Percentiles rank a stretch among this genome's conserved stretches.
These are phyloP conservation scores for Seriola quinqueradiata DNA, from an alignment of 2,113 vertebrate genomes.

Conservation along the genomic window DNA sequence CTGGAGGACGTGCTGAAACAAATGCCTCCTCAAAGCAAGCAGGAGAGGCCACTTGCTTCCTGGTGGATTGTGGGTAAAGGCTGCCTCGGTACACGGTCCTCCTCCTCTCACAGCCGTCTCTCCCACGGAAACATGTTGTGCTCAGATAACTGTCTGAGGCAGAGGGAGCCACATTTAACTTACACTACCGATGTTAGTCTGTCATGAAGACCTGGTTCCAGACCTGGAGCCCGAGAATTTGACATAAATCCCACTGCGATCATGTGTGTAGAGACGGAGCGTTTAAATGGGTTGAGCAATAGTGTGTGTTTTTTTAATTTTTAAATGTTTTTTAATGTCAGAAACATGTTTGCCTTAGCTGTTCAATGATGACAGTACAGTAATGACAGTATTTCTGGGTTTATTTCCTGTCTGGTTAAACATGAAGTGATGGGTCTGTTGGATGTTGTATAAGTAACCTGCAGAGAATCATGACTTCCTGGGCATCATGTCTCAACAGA, in stretches of 20 bases:
- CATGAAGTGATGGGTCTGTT: constrained; percentile 25
- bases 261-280: constrained; percentile 27
- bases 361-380: constrained; percentile 42
- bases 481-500: neutral
- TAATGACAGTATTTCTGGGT: constrained; percentile 26
- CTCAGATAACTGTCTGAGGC: constrained; percentile 35
- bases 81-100: constrained; percentile 8
- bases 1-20: constrained; percentile 31
- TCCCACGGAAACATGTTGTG: constrained; percentile 52
- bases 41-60: constrained; percentile 37
- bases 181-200: constrained; percentile 25
- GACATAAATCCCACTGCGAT: constrained; percentile 38
- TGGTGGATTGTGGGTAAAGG: constrained; percentile 57
- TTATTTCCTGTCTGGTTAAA: constrained; percentile 30
- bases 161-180: constrained; percentile 10
- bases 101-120: constrained; percentile 48
- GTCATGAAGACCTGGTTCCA: constrained; percentile 14
- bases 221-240: constrained; percentile 13
- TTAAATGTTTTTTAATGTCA: constrained; percentile 45
- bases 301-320: constrained; percentile 52
- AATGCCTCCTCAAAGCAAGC: constrained; percentile 24
- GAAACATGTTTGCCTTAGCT: constrained; percentile 59
- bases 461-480: constrained; percentile 15
- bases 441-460: neutral
- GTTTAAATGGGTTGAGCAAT: constrained; percentile 32